Conservation (phyloP, 1,140 invertebrate genomes). For the Eciton burchellii region DNA sequence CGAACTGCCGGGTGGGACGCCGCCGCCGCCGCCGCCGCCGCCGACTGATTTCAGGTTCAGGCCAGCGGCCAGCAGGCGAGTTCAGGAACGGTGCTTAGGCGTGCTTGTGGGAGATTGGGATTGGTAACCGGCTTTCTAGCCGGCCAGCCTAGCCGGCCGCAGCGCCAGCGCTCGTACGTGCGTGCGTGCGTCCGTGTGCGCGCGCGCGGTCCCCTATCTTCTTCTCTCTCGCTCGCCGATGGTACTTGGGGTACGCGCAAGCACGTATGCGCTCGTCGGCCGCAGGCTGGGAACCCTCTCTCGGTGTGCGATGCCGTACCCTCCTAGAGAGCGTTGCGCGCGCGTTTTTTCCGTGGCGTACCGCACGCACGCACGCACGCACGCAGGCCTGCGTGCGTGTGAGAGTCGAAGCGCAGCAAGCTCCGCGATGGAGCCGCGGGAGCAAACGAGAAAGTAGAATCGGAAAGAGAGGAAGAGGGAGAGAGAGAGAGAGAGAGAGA, state of each 20-base stretch:
- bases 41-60: slow-evolving; percentile 76
- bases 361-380: slow-evolving; percentile 4
- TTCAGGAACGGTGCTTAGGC: slow-evolving; percentile 73
- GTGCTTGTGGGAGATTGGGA: slow-evolving; percentile 77
- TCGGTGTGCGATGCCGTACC: slow-evolving; percentile 61
- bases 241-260: slow-evolving; percentile 72
- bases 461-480: slow-evolving; percentile 1
- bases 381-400: slow-evolving; percentile 43
- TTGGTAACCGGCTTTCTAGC: slow-evolving; percentile 82
- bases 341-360: too few relatives aligned
- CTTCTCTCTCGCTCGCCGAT: slow-evolving; percentile 71
- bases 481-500: slow-evolving; percentile 28
- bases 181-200: slow-evolving; percentile 9
- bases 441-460: slow-evolving; percentile 16
- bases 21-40: slow-evolving; percentile 19
- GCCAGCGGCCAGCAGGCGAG: slow-evolving; percentile 66
- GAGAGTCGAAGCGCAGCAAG: slow-evolving; percentile 78
- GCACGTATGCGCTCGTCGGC: slow-evolving; percentile 28
- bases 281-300: slow-evolving; percentile 75
- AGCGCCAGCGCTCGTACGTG: background rate
- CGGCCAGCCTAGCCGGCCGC: slow-evolving; percentile 58
- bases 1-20: slow-evolving; percentile 64
- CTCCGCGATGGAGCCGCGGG: slow-evolving; percentile 61
- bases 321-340: slow-evolving; percentile 31
- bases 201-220: slow-evolving; percentile 49